phyloP scores from a whole-genome alignment of 2,113 vertebrate species.

The Dunckerocampus dactyliophorus region DNA sequence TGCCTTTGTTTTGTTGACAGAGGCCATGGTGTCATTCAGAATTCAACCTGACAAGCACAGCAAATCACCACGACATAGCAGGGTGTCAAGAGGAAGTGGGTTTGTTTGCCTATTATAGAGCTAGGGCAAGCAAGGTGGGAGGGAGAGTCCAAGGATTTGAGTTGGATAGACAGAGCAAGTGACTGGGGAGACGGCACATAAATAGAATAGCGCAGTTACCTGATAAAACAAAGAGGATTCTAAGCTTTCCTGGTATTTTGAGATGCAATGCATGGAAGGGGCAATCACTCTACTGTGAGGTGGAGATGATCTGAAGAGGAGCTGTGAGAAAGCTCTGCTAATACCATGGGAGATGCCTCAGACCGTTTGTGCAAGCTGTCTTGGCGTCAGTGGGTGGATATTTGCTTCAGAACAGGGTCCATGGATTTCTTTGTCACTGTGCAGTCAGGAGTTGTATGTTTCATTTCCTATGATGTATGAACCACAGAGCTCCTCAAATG shows the following conservation, averaged over 20 bases:
- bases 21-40: slow-evolving; percentile 54
- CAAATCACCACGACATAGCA: slow-evolving; percentile 56
- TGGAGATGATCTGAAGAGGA: slow-evolving; percentile 42
- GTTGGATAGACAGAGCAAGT: not conserved
- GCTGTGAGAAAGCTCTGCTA: slow-evolving; percentile 30
- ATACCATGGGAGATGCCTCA: slow-evolving; percentile 35
- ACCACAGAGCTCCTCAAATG: slow-evolving; percentile 29
- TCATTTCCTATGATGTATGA: slow-evolving; percentile 38
- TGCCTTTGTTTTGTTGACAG: slow-evolving; percentile 59
- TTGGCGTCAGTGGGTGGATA: slow-evolving; percentile 39
- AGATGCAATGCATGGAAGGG: slow-evolving; percentile 21
- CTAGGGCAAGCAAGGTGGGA: slow-evolving; percentile 34
- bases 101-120: slow-evolving; percentile 62
- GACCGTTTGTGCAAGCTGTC: slow-evolving; percentile 39
- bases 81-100: slow-evolving; percentile 50
- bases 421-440: slow-evolving; percentile 33
- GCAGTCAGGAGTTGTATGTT: slow-evolving; percentile 18
- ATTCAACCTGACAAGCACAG: slow-evolving; percentile 67
- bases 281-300: slow-evolving; percentile 32
- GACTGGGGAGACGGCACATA: not conserved
- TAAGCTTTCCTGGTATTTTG: not conserved
- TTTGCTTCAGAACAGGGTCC: slow-evolving; percentile 41
- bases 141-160: slow-evolving; percentile 6
- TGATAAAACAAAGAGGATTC: slow-evolving; percentile 27
- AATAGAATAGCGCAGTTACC: slow-evolving; percentile 7